phyloP scores from a whole-genome alignment of 2,888 invertebrate species.

The Sicus ferrugineus region DNA sequence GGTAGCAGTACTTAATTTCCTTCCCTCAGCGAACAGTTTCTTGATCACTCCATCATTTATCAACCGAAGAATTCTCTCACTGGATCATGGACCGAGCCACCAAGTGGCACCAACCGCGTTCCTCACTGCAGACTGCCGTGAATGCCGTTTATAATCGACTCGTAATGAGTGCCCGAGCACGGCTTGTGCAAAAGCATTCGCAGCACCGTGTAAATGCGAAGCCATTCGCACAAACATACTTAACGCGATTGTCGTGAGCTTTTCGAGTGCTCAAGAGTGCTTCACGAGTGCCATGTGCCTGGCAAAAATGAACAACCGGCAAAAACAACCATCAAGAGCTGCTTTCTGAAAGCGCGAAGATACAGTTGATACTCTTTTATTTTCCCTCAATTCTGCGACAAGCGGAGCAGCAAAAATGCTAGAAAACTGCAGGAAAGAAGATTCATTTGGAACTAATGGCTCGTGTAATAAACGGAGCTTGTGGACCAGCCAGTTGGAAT shows the following conservation, averaged over 20 bases:
- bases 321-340: not conserved
- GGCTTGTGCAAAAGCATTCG: slow-evolving; percentile 6
- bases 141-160: too few species aligned
- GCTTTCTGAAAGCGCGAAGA: not conserved
- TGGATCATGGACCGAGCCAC: too few species aligned
- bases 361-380: not conserved
- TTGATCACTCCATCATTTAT: too few species aligned
- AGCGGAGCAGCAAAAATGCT: not conserved
- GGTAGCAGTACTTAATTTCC: too few species aligned
- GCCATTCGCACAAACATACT: slow-evolving; percentile 15
- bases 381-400: not conserved
- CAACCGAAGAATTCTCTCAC: too few species aligned
- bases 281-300: not conserved
- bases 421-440: not conserved
- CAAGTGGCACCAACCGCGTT: too few species aligned
- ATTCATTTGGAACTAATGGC: slow-evolving; percentile 29
- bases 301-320: too few species aligned
- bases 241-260: slow-evolving; percentile 42
- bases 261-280: slow-evolving; percentile 23
- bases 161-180: too few species aligned
- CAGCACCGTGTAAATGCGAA: slow-evolving; percentile 6
- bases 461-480: slow-evolving; percentile 22
- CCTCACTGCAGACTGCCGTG: too few species aligned
- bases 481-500: not conserved
- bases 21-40: too few species aligned